Evolutionary conservation across 2,797 vertebrate genomes (phyloP).

Genomic region (Rhadinocentrus ornatus): DNA sequence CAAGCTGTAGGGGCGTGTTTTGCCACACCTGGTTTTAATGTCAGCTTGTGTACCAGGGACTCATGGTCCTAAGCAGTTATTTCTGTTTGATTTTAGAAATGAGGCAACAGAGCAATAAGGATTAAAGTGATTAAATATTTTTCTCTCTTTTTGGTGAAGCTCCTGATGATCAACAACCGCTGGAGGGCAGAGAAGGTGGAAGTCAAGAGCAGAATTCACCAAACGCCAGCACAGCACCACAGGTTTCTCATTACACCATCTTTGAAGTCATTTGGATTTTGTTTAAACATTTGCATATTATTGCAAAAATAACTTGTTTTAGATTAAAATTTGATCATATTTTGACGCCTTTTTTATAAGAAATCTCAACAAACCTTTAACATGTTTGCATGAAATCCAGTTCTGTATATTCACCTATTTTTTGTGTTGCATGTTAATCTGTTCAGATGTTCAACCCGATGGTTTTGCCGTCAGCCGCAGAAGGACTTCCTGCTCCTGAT

Average conservation of each 20-base stretch:
- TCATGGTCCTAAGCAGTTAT: background rate
- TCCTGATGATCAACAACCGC: conserved; percentile 83
- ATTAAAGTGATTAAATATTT: background rate
- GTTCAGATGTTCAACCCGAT: conserved; percentile 85
- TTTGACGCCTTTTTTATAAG: background rate
- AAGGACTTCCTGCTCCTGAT: conserved; percentile 80
- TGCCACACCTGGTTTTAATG: background rate
- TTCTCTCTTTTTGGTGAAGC: conserved; percentile 62
- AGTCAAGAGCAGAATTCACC: conserved; percentile 75
- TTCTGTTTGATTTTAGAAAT: conserved; percentile 6
- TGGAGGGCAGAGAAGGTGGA: conserved; percentile 82
- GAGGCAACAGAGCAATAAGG: background rate
- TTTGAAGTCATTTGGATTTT: background rate
- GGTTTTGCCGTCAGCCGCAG: conserved; percentile 82
- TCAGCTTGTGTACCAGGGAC: background rate
- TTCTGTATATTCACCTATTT: conserved; percentile 2
- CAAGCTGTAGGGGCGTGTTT: background rate
- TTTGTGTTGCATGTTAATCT: conserved; percentile 4
- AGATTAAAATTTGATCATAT: background rate
- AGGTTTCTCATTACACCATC: conserved; percentile 58
- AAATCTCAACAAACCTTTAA: background rate
- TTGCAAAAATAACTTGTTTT: background rate
- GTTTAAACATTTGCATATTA: background rate
- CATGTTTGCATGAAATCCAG: background rate
- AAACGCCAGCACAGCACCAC: conserved; percentile 60